Conservation (phyloP, 1,140 invertebrate species). For the Drosophila orosa region DNA sequence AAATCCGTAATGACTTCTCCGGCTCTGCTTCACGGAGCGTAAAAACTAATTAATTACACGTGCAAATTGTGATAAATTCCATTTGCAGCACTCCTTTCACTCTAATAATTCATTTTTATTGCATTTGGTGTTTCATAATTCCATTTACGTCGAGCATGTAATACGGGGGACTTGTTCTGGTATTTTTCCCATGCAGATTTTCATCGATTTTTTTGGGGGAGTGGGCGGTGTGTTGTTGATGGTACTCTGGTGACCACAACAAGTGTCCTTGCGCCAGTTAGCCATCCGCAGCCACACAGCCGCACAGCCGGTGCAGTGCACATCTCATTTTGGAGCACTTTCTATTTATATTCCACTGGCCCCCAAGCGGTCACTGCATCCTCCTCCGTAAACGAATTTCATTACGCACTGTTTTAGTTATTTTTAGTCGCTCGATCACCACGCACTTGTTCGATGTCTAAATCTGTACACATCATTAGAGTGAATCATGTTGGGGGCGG, state of each 20-base stretch:
- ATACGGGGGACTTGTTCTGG: neutral
- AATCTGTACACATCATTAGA: slow-evolving; percentile 39
- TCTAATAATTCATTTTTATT: slow-evolving; percentile 40
- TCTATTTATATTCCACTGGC: slow-evolving; percentile 65
- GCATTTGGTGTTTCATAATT: slow-evolving; percentile 37
- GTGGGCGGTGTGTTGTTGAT: neutral
- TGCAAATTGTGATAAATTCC: slow-evolving; percentile 75
- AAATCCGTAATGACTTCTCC: slow-evolving; percentile 46
- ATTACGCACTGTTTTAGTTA: slow-evolving; percentile 54
- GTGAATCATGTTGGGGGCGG: slow-evolving; percentile 42
- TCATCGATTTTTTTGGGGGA: slow-evolving; percentile 55
- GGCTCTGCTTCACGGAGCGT: slow-evolving; percentile 34
- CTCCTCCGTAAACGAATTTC: slow-evolving; percentile 14
- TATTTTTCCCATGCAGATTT: slow-evolving; percentile 47
- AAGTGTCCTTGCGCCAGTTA: slow-evolving; percentile 73
- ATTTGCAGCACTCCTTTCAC: slow-evolving; percentile 35
- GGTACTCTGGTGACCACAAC: slow-evolving; percentile 37
- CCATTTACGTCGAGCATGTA: slow-evolving; percentile 13
- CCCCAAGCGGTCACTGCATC: slow-evolving; percentile 24
- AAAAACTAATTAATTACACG: slow-evolving; percentile 78
- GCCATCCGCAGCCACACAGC: slow-evolving; percentile 29
- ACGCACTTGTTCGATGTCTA: slow-evolving; percentile 56
- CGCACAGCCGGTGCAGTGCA: slow-evolving; percentile 17
- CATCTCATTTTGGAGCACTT: slow-evolving; percentile 68
- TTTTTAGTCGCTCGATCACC: slow-evolving; percentile 50